Conservation (phyloP, 2,888 invertebrate species). For the Drosophila paranaensis region DNA sequence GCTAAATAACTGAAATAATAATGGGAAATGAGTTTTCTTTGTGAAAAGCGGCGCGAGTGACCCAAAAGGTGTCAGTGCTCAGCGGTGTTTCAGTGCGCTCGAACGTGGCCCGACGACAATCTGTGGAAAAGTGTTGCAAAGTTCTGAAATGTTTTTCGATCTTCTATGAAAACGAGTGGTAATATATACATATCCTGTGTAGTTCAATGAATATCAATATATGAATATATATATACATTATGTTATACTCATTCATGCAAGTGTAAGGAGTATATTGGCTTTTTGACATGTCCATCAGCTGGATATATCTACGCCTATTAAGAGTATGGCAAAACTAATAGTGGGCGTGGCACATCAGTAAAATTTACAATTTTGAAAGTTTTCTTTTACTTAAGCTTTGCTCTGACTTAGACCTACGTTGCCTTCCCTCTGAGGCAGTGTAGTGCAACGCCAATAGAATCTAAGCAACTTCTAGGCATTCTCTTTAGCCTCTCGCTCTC, state of each 20-base stretch:
- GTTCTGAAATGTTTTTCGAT: neutral
- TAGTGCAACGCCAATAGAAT: neutral
- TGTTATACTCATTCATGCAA: no score
- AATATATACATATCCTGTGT: neutral
- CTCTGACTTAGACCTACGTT: no score
- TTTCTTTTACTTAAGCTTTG: no score
- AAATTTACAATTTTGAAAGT: no score
- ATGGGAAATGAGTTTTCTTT: conserved; percentile 12
- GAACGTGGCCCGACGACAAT: conserved; percentile 21
- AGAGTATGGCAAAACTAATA: no score
- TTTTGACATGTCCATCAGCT: no score
- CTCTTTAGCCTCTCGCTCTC: neutral
- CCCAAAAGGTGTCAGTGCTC: conserved; percentile 28
- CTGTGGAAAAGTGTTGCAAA: neutral
- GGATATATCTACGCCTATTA: no score
- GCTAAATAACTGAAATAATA: neutral
- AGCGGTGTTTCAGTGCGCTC: conserved; percentile 14
- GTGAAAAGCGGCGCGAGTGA: conserved; percentile 1
- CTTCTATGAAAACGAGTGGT: neutral
- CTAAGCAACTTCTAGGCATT: neutral
- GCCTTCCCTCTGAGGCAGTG: neutral
- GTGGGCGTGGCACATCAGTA: no score
- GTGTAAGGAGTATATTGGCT: no score
- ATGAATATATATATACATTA: neutral
- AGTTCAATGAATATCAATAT: no score